Percentiles rank a stretch among this genome's conserved stretches.
These are phyloP conservation scores for Idris sp. DNA, from an alignment of 1,140 invertebrate genomes.

Conservation along the genomic window DNA sequence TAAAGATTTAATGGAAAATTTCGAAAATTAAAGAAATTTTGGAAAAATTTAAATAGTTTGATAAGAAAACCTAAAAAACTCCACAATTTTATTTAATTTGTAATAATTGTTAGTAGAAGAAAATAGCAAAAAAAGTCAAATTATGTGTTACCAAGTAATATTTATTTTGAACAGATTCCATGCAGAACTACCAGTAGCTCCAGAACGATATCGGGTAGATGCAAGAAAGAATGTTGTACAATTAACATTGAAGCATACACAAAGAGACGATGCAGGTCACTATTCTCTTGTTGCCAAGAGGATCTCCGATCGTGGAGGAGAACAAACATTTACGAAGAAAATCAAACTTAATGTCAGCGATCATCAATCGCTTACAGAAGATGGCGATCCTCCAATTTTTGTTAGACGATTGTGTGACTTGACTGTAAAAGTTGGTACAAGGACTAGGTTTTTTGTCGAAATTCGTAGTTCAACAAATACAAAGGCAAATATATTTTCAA, in stretches of 20 bases:
- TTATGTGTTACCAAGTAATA: no score
- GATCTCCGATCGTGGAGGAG: conserved; percentile 72
- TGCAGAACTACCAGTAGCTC: conserved; percentile 71
- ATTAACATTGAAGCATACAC: conserved; percentile 78
- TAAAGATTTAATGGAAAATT: no score
- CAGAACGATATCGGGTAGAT: conserved; percentile 74
- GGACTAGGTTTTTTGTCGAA: conserved; percentile 89
- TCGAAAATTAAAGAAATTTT: no score
- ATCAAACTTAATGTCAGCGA: conserved; percentile 72
- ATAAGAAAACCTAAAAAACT: no score
- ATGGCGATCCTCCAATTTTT: conserved; percentile 86
- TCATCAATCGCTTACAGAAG: conserved; percentile 62
- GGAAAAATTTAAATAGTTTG: no score
- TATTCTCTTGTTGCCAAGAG: conserved; percentile 81
- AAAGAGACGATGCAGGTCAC: conserved; percentile 78
- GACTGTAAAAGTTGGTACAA: conserved; percentile 90
- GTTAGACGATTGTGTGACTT: conserved; percentile 87
- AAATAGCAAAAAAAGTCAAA: no score
- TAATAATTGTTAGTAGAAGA: no score
- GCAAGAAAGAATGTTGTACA: conserved; percentile 77
- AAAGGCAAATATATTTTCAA: conserved; percentile 79
- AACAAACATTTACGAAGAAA: conserved; percentile 65
- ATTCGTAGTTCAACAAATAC: conserved; percentile 87
- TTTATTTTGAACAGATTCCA: conserved; percentile 72
- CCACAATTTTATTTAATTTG: no score